These are phyloP conservation scores for Drosophila repleta DNA, from an alignment of 1,140 invertebrate genomes.

Conservation along the genomic window DNA sequence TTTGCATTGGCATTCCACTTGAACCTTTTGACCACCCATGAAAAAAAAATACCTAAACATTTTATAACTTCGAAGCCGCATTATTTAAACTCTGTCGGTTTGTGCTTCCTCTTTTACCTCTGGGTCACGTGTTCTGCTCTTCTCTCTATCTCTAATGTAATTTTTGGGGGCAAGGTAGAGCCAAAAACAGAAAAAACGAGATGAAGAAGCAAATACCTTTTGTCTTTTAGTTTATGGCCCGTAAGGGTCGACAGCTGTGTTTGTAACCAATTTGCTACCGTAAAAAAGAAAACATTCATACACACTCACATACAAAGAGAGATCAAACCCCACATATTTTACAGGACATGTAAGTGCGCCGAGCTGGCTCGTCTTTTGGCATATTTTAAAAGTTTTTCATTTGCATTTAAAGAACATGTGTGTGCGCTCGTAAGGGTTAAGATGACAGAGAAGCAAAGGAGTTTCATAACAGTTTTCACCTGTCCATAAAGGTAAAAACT, in stretches of 20 bases:
- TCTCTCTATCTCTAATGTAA: slow-evolving; percentile 45
- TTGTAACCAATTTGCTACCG: slow-evolving; percentile 80
- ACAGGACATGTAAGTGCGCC: slow-evolving; percentile 63
- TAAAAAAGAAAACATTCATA: slow-evolving; percentile 50
- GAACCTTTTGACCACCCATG: slow-evolving; percentile 53
- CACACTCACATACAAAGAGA: slow-evolving; percentile 2
- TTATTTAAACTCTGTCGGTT: slow-evolving; percentile 21
- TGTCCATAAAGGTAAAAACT: slow-evolving; percentile 44
- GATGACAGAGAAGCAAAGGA: not conserved
- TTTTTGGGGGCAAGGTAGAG: slow-evolving; percentile 24
- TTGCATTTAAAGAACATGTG: slow-evolving; percentile 56
- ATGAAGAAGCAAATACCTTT: slow-evolving; percentile 50
- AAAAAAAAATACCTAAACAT: slow-evolving; percentile 31
- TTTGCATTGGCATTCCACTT: slow-evolving; percentile 52
- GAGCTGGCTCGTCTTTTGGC: slow-evolving; percentile 43
- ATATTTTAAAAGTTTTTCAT: slow-evolving; percentile 79
- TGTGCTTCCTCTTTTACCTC: not conserved
- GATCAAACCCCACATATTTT: slow-evolving; percentile 49
- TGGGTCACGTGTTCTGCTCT: slow-evolving; percentile 49
- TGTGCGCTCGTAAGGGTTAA: slow-evolving; percentile 9
- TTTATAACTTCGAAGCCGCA: slow-evolving; percentile 35
- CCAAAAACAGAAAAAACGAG: not conserved
- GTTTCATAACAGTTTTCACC: slow-evolving; percentile 72
- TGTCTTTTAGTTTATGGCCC: slow-evolving; percentile 75
- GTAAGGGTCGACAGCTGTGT: slow-evolving; percentile 77